Percentiles rank a stretch among this genome's conserved stretches.
phyloP scores from a whole-genome alignment of 1,140 invertebrate genomes.

The Drosophila malerkotliana region DNA sequence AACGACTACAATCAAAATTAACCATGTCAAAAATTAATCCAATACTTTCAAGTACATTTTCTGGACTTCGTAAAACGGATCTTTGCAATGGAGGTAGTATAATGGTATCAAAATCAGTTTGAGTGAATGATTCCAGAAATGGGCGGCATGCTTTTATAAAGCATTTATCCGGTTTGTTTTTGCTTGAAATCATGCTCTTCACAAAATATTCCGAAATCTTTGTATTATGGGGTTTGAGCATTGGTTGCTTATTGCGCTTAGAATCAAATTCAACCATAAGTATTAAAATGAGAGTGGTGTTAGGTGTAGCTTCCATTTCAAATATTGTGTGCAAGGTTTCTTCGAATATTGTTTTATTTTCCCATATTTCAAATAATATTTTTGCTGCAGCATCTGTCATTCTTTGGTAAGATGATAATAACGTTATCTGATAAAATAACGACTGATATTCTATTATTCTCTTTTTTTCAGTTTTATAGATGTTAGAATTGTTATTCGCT shows the following conservation, averaged over 20 bases:
- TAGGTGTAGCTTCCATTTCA: conserved; percentile 62
- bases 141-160: conserved; percentile 88
- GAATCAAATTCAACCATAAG: conserved; percentile 52
- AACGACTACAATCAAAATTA: conserved; percentile 91
- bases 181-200: conserved; percentile 92
- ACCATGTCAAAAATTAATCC: conserved; percentile 89
- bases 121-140: conserved; percentile 87
- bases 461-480: conserved; percentile 69
- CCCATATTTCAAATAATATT: conserved; percentile 70
- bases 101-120: conserved; percentile 90
- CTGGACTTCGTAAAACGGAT: conserved; percentile 96
- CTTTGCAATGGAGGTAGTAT: conserved; percentile 95
- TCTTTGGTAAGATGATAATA: conserved; percentile 51
- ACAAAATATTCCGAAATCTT: conserved; percentile 90
- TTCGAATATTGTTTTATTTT: conserved; percentile 62
- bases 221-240: conserved; percentile 82
- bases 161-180: conserved; percentile 89
- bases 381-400: conserved; percentile 67
- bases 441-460: conserved; percentile 69
- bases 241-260: conserved; percentile 20
- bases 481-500: conserved; percentile 54
- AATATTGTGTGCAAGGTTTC: conserved; percentile 52
- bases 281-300: conserved; percentile 64
- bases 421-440: conserved; percentile 63
- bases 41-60: conserved; percentile 93